phyloP scores from a whole-genome alignment of 2,888 invertebrate genomes.

The Oxytorus armatus region DNA sequence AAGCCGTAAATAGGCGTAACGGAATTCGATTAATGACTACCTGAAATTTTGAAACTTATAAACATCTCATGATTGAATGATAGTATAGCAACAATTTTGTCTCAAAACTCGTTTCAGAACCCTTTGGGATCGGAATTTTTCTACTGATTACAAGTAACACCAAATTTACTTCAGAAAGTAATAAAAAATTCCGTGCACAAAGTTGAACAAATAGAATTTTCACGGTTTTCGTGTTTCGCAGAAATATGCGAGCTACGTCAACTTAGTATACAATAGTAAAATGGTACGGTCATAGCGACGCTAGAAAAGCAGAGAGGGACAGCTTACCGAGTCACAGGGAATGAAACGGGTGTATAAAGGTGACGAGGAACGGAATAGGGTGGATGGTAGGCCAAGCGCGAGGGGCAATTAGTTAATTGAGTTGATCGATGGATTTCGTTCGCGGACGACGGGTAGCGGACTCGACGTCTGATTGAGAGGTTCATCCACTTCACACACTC shows the following conservation, averaged over 20 bases:
- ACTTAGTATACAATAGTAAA: neutral
- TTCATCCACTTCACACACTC: slow-evolving; percentile 68
- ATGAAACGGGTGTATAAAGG: slow-evolving; percentile 12
- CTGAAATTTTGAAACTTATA: no score
- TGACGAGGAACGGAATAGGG: slow-evolving; percentile 27
- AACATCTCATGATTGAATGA: no score
- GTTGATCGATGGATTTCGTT: slow-evolving; percentile 84
- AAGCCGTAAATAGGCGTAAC: no score
- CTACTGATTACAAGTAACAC: neutral
- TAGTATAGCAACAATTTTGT: neutral
- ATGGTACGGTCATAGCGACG: slow-evolving; percentile 34
- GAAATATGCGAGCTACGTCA: no score
- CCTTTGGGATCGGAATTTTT: neutral
- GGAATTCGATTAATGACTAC: no score
- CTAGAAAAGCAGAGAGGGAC: slow-evolving; percentile 34
- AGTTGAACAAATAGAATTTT: neutral
- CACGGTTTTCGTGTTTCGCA: no score
- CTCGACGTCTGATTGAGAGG: slow-evolving; percentile 83
- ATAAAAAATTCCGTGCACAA: neutral
- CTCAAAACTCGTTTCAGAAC: neutral
- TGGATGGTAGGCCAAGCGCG: slow-evolving; percentile 55
- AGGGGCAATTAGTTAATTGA: slow-evolving; percentile 83
- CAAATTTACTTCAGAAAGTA: neutral
- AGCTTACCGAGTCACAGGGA: slow-evolving; percentile 16
- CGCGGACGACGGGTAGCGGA: slow-evolving; percentile 77